Evolutionary conservation across 2,113 vertebrate species (phyloP), one percentile per base, ranked within the genome.

Genomic region (Cyphomyrus plagiostoma): DNA sequence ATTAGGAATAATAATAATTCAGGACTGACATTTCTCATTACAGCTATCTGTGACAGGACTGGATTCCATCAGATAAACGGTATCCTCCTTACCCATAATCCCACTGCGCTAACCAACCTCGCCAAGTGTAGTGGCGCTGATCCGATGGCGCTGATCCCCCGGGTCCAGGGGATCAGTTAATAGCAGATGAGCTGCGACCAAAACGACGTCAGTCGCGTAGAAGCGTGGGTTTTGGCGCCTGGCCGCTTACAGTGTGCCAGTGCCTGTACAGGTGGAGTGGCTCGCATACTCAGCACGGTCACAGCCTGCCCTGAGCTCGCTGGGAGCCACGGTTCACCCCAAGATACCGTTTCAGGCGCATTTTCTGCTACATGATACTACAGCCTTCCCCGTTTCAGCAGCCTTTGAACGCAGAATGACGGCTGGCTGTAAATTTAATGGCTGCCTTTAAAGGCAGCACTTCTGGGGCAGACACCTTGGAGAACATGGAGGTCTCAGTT

Each of bases 401-500:
- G 13, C 52, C 19, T 88, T 66, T 88, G 87, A 62, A 62, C 8
- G 30, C 53, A 86, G 39, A 62, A 45, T 5, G 87, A 23, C 2
- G 35, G 35, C 26, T 9, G 13, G 7, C 87, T 58, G 56, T 66
- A 62, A 45, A 45, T 62, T 62, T 46, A 88, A 88, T 4, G 6
- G 21, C 13, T 0, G 82, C 10, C n/a, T 86, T 30, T 35, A 4
- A 8, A 19, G 30, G 3, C 21, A 15, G 39, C 7, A 19, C 15
- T 13, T 53, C 23, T 11, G 6, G 6, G 45, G 7, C 70, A 89
- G 88, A 89, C 88, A 80, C 91, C 87, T 92, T 91, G 91, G 90
- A 92, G 89, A 92, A 92, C 85, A 21, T 91, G 89, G 89, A 70
- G 77, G 52, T 82, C 53, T 86, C 58, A 17, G 82, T 52, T 3